Evolutionary conservation across 2,888 invertebrate genomes (phyloP).

Genomic region (Zygaena filipendulae): DNA sequence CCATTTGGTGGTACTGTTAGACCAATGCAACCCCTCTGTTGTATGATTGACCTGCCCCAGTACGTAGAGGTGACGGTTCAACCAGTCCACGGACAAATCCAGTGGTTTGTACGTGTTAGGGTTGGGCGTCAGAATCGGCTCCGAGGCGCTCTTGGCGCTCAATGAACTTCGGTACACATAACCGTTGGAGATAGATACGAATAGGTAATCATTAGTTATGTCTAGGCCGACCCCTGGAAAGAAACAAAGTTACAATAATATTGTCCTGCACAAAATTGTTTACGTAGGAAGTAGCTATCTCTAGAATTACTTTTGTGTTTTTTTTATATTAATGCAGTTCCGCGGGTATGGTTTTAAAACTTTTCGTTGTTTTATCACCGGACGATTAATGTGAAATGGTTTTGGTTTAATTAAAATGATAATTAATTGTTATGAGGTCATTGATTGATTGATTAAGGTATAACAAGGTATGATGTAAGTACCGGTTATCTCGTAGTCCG

Average conservation of each 20-base stretch:
- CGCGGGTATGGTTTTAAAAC: no score
- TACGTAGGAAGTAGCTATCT: no score
- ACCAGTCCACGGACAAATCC: slow-evolving; percentile 88
- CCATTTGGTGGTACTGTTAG: slow-evolving; percentile 61
- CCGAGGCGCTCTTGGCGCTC: slow-evolving; percentile 45
- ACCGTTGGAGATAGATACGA: slow-evolving; percentile 80
- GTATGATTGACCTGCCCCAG: slow-evolving; percentile 75
- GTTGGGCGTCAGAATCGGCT: slow-evolving; percentile 66
- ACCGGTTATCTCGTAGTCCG: slow-evolving; percentile 58
- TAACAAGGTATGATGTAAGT: no score
- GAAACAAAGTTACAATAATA: slow-evolving; percentile 3
- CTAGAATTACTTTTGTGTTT: no score
- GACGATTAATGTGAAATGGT: no score
- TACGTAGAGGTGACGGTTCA: slow-evolving; percentile 85
- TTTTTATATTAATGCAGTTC: no score
- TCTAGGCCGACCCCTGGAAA: slow-evolving; percentile 79
- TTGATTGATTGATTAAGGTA: no score
- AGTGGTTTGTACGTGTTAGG: slow-evolving; percentile 73
- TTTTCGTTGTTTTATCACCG: no score
- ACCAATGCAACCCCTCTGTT: slow-evolving; percentile 30
- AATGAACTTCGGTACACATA: slow-evolving; percentile 69
- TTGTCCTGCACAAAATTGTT: not conserved
- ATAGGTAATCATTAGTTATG: slow-evolving; percentile 77
- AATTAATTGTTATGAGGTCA: no score
- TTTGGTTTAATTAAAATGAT: no score